Evolutionary conservation across 2,797 vertebrate genomes (phyloP).

Genomic region (Cyclura pinguis): DNA sequence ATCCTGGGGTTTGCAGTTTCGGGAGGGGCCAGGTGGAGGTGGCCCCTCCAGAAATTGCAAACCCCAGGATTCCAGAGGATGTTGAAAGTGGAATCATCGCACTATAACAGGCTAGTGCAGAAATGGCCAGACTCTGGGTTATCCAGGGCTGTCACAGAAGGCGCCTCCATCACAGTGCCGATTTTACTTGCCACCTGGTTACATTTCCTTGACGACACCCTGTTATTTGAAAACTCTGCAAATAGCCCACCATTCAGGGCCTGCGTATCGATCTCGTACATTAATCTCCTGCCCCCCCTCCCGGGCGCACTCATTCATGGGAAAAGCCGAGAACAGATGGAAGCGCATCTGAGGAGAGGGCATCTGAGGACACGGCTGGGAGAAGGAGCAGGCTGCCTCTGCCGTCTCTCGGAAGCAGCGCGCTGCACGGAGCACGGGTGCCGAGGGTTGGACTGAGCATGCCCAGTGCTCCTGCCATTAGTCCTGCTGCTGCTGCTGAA

Average conservation of each 20-base stretch:
- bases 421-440: not conserved
- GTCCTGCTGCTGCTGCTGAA: not conserved
- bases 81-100: no score
- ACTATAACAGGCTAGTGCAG: no score
- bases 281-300: not conserved
- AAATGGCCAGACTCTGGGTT: not conserved
- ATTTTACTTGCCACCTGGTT: not conserved
- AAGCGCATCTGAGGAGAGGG: slow-evolving; percentile 13
- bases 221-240: not conserved
- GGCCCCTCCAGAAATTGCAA: no score
- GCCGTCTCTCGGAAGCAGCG: not conserved
- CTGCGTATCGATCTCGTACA: not conserved
- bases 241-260: not conserved
- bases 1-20: no score
- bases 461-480: not conserved
- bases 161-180: accelerated
- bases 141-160: not conserved
- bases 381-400: not conserved
- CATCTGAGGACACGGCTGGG: slow-evolving; percentile 26
- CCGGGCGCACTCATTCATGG: slow-evolving; percentile 7
- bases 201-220: not conserved
- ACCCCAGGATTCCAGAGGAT: no score
- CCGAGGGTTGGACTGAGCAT: not conserved
- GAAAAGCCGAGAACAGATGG: slow-evolving; percentile 35
- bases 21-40: no score